Percentiles rank a stretch among this genome's conserved stretches.
Evolutionary conservation across 2,113 vertebrate species (phyloP).

Genomic region (Trematomus loennbergii): DNA sequence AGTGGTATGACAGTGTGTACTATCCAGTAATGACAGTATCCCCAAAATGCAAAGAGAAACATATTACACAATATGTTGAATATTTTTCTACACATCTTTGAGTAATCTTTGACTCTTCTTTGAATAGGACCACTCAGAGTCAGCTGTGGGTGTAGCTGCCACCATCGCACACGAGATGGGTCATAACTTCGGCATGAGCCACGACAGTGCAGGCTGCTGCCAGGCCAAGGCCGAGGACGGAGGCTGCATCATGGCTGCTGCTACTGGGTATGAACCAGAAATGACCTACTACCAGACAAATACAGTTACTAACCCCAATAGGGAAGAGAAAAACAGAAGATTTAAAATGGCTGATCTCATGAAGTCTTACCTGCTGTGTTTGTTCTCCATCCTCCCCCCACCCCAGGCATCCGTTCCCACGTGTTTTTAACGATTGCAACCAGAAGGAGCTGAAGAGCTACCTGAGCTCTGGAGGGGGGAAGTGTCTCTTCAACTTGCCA

Average conservation of each 20-base stretch:
- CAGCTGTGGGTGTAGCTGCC: conserved; percentile 92
- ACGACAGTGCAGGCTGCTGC: conserved; percentile 91
- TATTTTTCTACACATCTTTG: not conserved
- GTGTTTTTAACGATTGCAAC: conserved; percentile 94
- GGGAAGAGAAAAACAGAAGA: not conserved
- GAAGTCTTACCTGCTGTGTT: not conserved
- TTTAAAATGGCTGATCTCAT: not conserved
- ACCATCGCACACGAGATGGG: conserved; percentile 98
- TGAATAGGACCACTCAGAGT: conserved; percentile 92
- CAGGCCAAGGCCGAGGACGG: conserved; percentile 88
- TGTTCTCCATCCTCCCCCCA: not conserved
- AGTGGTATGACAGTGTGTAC: no score
- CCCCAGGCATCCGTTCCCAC: conserved; percentile 92
- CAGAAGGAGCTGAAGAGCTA: conserved; percentile 90
- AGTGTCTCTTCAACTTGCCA: conserved; percentile 96
- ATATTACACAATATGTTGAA: not conserved
- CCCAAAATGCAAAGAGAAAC: not conserved
- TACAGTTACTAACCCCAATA: not conserved
- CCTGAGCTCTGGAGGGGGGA: conserved; percentile 94
- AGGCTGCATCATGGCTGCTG: conserved; percentile 98
- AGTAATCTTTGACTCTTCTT: conserved; percentile 19
- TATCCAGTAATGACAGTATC: not conserved
- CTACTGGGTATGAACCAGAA: conserved; percentile 89
- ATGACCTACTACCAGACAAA: not conserved
- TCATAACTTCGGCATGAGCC: conserved; percentile 99